Conservation (phyloP, 1,140 invertebrate genomes). For the Lethrus apterus region DNA sequence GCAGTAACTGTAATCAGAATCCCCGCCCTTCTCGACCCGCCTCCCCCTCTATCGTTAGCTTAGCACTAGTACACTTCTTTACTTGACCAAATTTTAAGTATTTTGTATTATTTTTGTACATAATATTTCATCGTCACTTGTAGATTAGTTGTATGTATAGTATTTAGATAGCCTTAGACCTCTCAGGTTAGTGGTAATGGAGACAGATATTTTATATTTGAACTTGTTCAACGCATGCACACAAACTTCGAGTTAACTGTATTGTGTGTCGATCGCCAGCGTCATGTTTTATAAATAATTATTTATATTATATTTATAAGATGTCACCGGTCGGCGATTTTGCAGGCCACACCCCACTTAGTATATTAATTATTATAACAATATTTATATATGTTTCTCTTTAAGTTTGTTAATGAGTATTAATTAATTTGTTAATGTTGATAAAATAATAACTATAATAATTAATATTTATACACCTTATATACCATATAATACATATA, state of each 20-base stretch:
- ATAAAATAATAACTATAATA: neutral
- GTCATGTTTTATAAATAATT: constrained; percentile 24
- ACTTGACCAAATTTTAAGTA: constrained; percentile 33
- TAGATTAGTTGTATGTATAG: constrained; percentile 42
- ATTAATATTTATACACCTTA: neutral
- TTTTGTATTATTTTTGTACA: constrained; percentile 40
- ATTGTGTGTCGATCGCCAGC: constrained; percentile 38
- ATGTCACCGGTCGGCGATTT: too few species aligned
- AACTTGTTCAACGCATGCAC: constrained; percentile 37
- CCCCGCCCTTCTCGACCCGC: constrained; percentile 14
- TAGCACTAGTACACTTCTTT: constrained; percentile 35
- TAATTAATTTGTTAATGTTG: too few species aligned
- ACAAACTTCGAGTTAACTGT: constrained; percentile 38
- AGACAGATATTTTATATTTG: constrained; percentile 34
- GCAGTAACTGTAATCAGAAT: constrained; percentile 13
- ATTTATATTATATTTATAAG: too few species aligned
- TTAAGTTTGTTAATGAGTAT: neutral
- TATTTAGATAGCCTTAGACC: constrained; percentile 39
- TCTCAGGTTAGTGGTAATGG: constrained; percentile 41
- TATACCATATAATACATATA: too few species aligned
- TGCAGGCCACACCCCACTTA: neutral
- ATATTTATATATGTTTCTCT: neutral
- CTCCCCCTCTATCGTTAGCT: constrained; percentile 28
- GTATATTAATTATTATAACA: neutral
- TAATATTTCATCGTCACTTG: constrained; percentile 38